A percentile compares a stretch with the other conserved stretches of the same genome.
phyloP scores from a whole-genome alignment of 2,797 vertebrate species.

The Streptopelia turtur region DNA sequence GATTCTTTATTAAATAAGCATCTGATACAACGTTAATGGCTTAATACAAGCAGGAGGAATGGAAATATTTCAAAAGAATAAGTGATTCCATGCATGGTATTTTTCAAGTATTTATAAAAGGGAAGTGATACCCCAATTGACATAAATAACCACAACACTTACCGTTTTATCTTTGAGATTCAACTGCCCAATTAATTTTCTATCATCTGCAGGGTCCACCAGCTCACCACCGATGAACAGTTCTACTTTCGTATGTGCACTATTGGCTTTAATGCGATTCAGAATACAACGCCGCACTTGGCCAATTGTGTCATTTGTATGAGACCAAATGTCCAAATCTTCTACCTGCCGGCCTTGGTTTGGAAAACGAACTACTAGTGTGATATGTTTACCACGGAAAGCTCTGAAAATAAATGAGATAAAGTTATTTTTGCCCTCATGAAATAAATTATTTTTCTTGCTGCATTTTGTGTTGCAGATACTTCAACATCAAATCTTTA shows the following conservation, averaged over 20 bases:
- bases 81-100: fast-evolving
- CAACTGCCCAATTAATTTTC: slow-evolving; percentile 97
- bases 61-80: not conserved
- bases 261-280: slow-evolving; percentile 97
- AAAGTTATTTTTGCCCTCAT: not conserved
- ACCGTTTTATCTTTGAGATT: slow-evolving; percentile 99
- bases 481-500: not conserved
- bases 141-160: slow-evolving; percentile 35
- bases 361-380: slow-evolving; percentile 96
- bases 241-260: slow-evolving; percentile 97
- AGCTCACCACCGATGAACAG: slow-evolving; percentile 96
- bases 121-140: not conserved
- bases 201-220: slow-evolving; percentile 96
- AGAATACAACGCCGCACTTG: slow-evolving; percentile 96
- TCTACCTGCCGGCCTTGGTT: slow-evolving; percentile 99
- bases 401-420: slow-evolving; percentile 81
- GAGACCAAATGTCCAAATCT: slow-evolving; percentile 98
- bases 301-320: slow-evolving; percentile 98
- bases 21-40: not conserved
- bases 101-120: not conserved
- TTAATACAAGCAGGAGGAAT: not conserved
- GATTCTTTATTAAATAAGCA: not conserved
- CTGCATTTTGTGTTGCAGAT: not conserved
- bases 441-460: not conserved
- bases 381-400: slow-evolving; percentile 98